phyloP scores from a whole-genome alignment of 2,888 invertebrate species.

The Monoplex corrugatus region DNA sequence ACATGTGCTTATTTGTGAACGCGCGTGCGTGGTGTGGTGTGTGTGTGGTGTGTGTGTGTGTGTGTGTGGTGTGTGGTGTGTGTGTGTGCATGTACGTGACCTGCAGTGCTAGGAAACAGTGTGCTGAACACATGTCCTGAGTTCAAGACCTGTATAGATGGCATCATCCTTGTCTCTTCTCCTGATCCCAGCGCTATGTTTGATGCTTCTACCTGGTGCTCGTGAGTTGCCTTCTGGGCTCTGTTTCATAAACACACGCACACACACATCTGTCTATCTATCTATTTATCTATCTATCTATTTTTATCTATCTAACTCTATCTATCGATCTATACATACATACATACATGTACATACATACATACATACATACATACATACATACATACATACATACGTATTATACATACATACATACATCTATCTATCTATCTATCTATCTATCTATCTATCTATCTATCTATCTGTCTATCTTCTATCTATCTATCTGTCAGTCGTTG shows the following conservation, averaged over 20 bases:
- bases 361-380: too few species aligned
- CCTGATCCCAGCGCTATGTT: constrained; percentile 16
- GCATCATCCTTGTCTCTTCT: constrained; percentile 1
- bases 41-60: background rate
- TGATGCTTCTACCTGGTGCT: constrained; percentile 19
- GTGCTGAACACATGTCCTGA: constrained; percentile 14
- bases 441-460: too few species aligned
- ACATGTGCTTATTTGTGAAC: constrained; percentile 7
- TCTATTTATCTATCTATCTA: background rate
- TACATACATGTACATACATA: too few species aligned
- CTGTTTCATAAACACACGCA: background rate
- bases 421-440: too few species aligned
- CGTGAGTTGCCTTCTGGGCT: background rate
- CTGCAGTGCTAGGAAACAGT: constrained; percentile 1
- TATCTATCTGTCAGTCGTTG: too few species aligned
- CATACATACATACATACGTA: background rate
- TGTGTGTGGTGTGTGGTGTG: background rate
- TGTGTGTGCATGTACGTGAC: background rate
- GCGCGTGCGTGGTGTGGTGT: constrained; percentile 26
- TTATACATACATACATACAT: background rate
- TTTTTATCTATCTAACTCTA: background rate
- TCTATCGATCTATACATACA: background rate
- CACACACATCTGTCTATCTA: background rate
- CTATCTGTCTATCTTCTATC: too few species aligned
- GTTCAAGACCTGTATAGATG: background rate